A percentile compares a stretch with the other conserved stretches of the same genome.
phyloP scores from a whole-genome alignment of 1,140 invertebrate genomes.

The Teleopsis dalmanni region DNA sequence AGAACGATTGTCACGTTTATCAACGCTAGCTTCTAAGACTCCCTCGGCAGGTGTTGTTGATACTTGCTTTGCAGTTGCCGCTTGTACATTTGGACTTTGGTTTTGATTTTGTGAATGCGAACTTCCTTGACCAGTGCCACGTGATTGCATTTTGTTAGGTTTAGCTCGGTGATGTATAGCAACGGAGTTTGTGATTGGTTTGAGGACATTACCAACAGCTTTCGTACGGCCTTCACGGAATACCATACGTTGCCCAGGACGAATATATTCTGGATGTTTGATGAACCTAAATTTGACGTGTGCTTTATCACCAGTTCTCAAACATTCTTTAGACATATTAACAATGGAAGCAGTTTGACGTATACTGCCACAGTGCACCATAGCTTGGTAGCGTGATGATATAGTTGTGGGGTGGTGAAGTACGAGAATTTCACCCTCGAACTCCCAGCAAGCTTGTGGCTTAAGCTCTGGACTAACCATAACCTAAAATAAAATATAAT shows the following conservation, averaged over 20 bases:
- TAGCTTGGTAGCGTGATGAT: constrained; percentile 96
- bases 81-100: constrained; percentile 25
- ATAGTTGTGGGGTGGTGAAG: constrained; percentile 99
- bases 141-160: constrained; percentile 41
- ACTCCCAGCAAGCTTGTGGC: constrained; percentile 96
- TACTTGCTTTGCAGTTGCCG: constrained; percentile 2
- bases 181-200: constrained; percentile 51
- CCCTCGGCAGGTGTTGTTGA: constrained; percentile 1
- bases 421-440: constrained; percentile 96
- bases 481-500: neutral
- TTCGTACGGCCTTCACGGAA: constrained; percentile 98
- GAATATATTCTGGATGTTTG: constrained; percentile 96
- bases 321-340: constrained; percentile 89
- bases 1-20: constrained; percentile 28
- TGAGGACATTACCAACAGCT: constrained; percentile 85
- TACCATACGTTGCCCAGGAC: constrained; percentile 83
- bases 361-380: constrained; percentile 98
- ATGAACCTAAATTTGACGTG: constrained; percentile 93
- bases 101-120: constrained; percentile 32
- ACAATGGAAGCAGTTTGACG: constrained; percentile 96
- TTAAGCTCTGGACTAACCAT: constrained; percentile 88
- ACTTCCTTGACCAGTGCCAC: constrained; percentile 27
- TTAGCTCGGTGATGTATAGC: constrained; percentile 49
- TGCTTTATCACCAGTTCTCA: constrained; percentile 96
- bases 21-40: constrained; percentile 14